Percentiles rank a stretch among this genome's conserved stretches.
These are phyloP conservation scores for Atherinosoma microstoma DNA, from an alignment of 2,797 vertebrate genomes.

Conservation along the genomic window DNA sequence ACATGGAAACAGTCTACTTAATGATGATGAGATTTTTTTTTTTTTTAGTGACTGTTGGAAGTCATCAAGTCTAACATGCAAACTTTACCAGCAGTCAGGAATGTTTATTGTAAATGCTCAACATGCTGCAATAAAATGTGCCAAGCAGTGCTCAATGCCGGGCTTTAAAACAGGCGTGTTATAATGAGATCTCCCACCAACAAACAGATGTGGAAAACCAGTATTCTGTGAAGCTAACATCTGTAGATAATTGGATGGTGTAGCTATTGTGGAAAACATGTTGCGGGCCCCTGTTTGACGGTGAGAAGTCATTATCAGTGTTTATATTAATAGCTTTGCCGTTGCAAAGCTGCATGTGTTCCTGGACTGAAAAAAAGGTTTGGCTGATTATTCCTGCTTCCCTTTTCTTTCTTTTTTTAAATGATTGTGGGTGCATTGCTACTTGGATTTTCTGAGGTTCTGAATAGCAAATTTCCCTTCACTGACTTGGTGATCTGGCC, in stretches of 20 bases:
- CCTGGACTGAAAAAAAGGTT: constrained; percentile 39
- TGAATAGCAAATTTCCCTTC: constrained; percentile 14
- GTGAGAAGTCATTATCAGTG: constrained; percentile 77
- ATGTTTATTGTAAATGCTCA: constrained; percentile 77
- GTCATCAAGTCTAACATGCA: constrained; percentile 56
- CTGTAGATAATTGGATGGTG: constrained; percentile 81
- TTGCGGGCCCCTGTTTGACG: constrained; percentile 63
- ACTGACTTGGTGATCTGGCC: not conserved
- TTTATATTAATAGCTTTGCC: constrained; percentile 76
- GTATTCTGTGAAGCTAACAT: constrained; percentile 81
- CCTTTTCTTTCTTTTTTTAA: constrained; percentile 3
- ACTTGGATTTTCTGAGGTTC: constrained; percentile 29
- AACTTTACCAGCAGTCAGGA: constrained; percentile 69
- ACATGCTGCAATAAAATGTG: constrained; percentile 75
- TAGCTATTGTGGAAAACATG: constrained; percentile 78
- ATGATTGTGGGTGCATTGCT: constrained; percentile 29
- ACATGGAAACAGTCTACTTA: constrained; percentile 22
- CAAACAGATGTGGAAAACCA: constrained; percentile 81
- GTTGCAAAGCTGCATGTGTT: constrained; percentile 57
- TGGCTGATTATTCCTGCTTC: constrained; percentile 32
- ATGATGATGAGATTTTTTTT: constrained; percentile 8
- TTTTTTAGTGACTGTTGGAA: constrained; percentile 53
- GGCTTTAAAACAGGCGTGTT: constrained; percentile 66
- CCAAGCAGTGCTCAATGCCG: constrained; percentile 68
- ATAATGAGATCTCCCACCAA: constrained; percentile 83